phyloP scores from a whole-genome alignment of 92 coral and sea anemone genomes.

The Nematostella vectensis region DNA sequence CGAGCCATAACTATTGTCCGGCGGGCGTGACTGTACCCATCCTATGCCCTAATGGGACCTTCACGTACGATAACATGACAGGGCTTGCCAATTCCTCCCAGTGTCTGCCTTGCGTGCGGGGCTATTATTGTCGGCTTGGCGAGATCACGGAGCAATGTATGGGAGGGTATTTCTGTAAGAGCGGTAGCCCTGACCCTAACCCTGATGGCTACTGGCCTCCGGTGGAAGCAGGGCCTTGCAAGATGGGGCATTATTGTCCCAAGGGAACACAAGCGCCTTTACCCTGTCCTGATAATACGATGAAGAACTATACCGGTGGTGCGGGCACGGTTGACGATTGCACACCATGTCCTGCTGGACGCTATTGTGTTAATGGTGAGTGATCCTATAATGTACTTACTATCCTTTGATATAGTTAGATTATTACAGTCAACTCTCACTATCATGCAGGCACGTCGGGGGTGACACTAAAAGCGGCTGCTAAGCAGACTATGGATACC shows the following conservation, averaged over 20 bases:
- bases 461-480: no score
- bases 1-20: constrained; percentile 79
- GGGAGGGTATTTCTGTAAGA: constrained; percentile 92
- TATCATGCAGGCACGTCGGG: no score
- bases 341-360: constrained; percentile 84
- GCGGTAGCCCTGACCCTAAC: constrained; percentile 95
- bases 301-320: constrained; percentile 91
- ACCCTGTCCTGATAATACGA: constrained; percentile 87
- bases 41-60: constrained; percentile 84
- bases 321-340: constrained; percentile 72
- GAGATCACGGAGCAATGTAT: constrained; percentile 59
- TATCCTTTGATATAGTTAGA: background rate
- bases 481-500: no score
- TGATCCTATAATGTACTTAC: background rate
- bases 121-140: constrained; percentile 84
- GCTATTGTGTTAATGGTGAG: constrained; percentile 83
- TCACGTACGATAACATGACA: constrained; percentile 62
- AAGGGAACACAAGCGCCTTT: constrained; percentile 72
- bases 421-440: background rate
- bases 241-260: constrained; percentile 82
- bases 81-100: constrained; percentile 64
- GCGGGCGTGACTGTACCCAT: constrained; percentile 72
- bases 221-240: constrained; percentile 88
- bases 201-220: constrained; percentile 44
- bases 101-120: constrained; percentile 80